Base-by-base conservation (phyloP, 1,140 invertebrate species). In the Leptoteleia sp. region DNA sequence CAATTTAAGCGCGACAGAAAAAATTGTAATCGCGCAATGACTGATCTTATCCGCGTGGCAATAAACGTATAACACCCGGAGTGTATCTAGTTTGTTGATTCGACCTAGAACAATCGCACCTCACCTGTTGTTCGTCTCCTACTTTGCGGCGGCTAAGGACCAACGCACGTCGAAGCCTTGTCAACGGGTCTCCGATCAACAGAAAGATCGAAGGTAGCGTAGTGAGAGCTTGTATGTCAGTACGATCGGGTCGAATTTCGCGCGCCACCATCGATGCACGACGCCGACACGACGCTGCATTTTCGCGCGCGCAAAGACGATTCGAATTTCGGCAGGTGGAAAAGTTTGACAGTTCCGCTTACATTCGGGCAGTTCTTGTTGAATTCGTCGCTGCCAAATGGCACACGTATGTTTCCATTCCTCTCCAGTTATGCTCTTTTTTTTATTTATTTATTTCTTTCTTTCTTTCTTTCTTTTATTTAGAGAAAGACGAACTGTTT, bases 161-260 rank as follows among this genome's bases (percentile, higher is more conserved):
- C 67, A 67, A 19, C 52, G 19, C n/a, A n/a, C 55, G 38, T 45
- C 59, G 67, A 78, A 67, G 67, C 67, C 76, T 78, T 78, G 76
- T 78, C 61, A 71, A 72, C 47, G 64, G 61, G 76, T 78, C 54
- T 37, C 52, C 76, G 76, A 72, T 71, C 52, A 72, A 78, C 76
- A 68, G 67, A 52, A 55, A 77, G 65, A 71, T 77, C 67, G 76
- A 47, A 59, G 38, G 52, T 65, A 68, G 67, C 31, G 59, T 72
- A 78, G 76, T 78, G 54, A 78, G 76, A 78, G 76, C 61, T 71
- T 67, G 76, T 71, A 5, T 64, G 59, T 67, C 76, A 67, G 76
- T 54, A 78, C 76, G 67, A 62, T 72, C 76, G 76, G 76, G 62
- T 78, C 76, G 76, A 78, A 78, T 72, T 78, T 78, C 76, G 76